These are phyloP conservation scores for Pristionchus pacificus DNA, from an alignment of 1,140 invertebrate genomes.

Conservation along the genomic window DNA sequence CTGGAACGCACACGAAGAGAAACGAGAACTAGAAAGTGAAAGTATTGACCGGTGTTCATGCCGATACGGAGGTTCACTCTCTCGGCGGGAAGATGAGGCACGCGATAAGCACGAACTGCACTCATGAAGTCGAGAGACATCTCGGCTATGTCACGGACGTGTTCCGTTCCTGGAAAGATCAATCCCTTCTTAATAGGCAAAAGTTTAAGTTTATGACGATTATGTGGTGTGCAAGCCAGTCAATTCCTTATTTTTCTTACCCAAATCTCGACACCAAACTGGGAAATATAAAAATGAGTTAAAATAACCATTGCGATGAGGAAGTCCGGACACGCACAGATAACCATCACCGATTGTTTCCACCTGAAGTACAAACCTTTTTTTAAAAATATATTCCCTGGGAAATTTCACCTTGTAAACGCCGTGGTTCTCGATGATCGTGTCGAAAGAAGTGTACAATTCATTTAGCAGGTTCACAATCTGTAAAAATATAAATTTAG, in stretches of 20 bases:
- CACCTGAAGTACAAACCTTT: conserved; percentile 57
- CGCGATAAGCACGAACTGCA: conserved; percentile 21
- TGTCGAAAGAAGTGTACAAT: conserved; percentile 88
- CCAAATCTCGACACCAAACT: background rate
- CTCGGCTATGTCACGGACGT: conserved; percentile 63
- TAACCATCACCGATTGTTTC: too few species aligned
- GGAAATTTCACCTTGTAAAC: conserved; percentile 78
- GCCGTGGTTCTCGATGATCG: conserved; percentile 88
- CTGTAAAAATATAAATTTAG: too few species aligned
- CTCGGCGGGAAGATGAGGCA: conserved; percentile 27
- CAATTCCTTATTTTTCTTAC: too few species aligned
- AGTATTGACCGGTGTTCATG: conserved; percentile 22
- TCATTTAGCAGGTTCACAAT: conserved; percentile 91
- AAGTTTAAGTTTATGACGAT: too few species aligned
- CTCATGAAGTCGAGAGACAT: conserved; percentile 29
- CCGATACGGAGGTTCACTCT: conserved; percentile 29
- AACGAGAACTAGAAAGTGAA: background rate
- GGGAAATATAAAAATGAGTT: conserved; percentile 1
- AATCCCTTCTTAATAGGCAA: too few species aligned
- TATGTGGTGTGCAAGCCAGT: too few species aligned
- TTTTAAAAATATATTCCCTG: background rate
- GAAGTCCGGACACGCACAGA: too few species aligned
- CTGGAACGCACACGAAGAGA: background rate
- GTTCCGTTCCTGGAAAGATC: conserved; percentile 45
- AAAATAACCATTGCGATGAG: conserved; percentile 63